Percentiles rank a stretch among this genome's conserved stretches.
These are phyloP conservation scores for Myrmecobius fasciatus DNA, from an alignment of 2,113 vertebrate species.

Conservation along the genomic window DNA sequence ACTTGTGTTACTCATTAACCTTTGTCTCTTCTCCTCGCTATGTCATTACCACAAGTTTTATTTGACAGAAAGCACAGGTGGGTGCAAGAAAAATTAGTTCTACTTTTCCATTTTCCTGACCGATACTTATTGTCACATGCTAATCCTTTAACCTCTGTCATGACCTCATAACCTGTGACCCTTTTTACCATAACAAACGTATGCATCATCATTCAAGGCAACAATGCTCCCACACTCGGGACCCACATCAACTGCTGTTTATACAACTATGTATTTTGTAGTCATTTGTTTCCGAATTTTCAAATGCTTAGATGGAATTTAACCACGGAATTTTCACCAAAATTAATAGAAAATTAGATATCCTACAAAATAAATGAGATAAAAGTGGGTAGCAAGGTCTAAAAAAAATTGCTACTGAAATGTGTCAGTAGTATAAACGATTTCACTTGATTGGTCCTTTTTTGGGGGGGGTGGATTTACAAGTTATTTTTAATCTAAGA, in stretches of 20 bases:
- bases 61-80: slow-evolving; percentile 90
- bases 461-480: not conserved
- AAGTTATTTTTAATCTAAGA: not conserved
- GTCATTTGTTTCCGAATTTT: slow-evolving; percentile 66
- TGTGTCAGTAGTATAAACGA: not conserved
- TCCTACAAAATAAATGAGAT: not conserved
- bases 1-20: slow-evolving; percentile 89
- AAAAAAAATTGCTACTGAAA: slow-evolving; percentile 28
- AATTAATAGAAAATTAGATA: slow-evolving; percentile 45
- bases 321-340: slow-evolving; percentile 57
- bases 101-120: slow-evolving; percentile 87
- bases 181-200: slow-evolving; percentile 91
- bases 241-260: slow-evolving; percentile 70
- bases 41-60: slow-evolving; percentile 85
- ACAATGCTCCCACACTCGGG: slow-evolving; percentile 70
- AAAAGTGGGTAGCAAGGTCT: slow-evolving; percentile 35
- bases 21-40: slow-evolving; percentile 84
- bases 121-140: slow-evolving; percentile 84
- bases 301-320: slow-evolving; percentile 49
- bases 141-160: slow-evolving; percentile 89
- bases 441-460: slow-evolving; percentile 28
- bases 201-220: slow-evolving; percentile 81
- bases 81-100: slow-evolving; percentile 88
- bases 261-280: slow-evolving; percentile 77
- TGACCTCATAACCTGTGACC: slow-evolving; percentile 89